These are phyloP conservation scores for Hippocampus comes DNA, from an alignment of 2,113 vertebrate species.

Conservation along the genomic window DNA sequence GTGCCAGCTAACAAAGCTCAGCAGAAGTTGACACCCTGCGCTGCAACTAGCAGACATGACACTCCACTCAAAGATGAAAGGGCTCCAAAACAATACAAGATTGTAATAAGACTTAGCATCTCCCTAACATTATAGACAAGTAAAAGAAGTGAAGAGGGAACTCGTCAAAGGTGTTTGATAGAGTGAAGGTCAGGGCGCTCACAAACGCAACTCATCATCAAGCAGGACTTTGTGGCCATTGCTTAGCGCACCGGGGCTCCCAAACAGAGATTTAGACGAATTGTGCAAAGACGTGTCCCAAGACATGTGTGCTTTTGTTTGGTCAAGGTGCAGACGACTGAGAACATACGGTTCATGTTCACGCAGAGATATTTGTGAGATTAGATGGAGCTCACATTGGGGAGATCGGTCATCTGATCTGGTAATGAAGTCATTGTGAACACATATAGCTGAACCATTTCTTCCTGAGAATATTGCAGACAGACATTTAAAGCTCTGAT, in stretches of 20 bases:
- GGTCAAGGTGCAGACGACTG: slow-evolving; percentile 29
- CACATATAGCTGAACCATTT: slow-evolving; percentile 22
- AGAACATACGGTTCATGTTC: slow-evolving; percentile 57
- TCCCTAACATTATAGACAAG: background rate
- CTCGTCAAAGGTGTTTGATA: background rate
- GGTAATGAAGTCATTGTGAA: slow-evolving; percentile 28
- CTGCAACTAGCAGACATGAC: slow-evolving; percentile 10
- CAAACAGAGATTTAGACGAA: background rate
- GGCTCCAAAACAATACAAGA: background rate
- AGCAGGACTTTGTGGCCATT: background rate
- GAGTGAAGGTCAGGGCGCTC: background rate
- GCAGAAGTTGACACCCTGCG: slow-evolving; percentile 24
- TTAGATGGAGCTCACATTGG: slow-evolving; percentile 52
- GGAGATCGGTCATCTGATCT: slow-evolving; percentile 49
- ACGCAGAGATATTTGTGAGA: slow-evolving; percentile 62
- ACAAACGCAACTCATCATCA: background rate
- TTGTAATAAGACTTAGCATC: background rate
- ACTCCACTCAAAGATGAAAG: background rate
- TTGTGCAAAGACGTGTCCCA: background rate
- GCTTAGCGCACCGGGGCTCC: background rate
- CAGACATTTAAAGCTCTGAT: background rate
- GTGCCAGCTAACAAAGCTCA: slow-evolving; percentile 29
- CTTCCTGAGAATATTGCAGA: background rate
- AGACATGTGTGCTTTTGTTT: slow-evolving; percentile 22
- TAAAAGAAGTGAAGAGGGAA: background rate